These are phyloP conservation scores for Oryzias dopingdopingensis DNA, from an alignment of 2,797 vertebrate genomes.

Conservation along the genomic window DNA sequence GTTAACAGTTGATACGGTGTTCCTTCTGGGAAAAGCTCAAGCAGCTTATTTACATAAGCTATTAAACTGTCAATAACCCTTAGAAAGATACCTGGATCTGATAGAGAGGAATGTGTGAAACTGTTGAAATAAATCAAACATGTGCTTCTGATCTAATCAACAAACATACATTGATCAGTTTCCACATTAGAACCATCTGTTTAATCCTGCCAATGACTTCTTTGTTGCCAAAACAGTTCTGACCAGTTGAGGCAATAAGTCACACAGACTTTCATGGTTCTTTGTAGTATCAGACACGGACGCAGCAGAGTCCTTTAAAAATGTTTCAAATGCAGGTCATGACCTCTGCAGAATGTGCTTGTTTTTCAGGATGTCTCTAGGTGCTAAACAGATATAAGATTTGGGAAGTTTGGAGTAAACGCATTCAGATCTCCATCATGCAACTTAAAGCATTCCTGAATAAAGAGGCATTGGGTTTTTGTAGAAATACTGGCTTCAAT, in stretches of 20 bases:
- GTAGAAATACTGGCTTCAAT: too few species aligned
- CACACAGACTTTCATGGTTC: background rate
- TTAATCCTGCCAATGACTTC: background rate
- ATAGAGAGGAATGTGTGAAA: constrained; percentile 57
- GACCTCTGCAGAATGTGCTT: background rate
- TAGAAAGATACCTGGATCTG: constrained; percentile 31
- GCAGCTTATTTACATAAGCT: constrained; percentile 25
- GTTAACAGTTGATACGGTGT: constrained; percentile 28
- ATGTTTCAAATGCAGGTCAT: background rate
- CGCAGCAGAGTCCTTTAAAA: background rate
- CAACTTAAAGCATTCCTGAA: too few species aligned
- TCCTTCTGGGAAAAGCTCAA: constrained; percentile 24
- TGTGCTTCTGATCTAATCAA: constrained; percentile 29
- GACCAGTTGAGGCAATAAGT: background rate
- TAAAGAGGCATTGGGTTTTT: too few species aligned
- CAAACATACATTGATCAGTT: constrained; percentile 1
- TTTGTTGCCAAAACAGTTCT: background rate
- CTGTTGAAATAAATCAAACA: constrained; percentile 31
- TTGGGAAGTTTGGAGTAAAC: background rate
- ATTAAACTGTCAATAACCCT: constrained; percentile 48
- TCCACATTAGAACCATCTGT: constrained; percentile 11
- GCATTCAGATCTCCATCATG: background rate
- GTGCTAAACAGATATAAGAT: background rate
- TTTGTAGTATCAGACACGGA: constrained; percentile 1
- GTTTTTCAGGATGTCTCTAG: constrained; percentile 1